A percentile compares a stretch with the other conserved stretches of the same genome.
These are phyloP conservation scores for Chloroclysta siterata DNA, from an alignment of 2,888 invertebrate species.

Conservation along the genomic window DNA sequence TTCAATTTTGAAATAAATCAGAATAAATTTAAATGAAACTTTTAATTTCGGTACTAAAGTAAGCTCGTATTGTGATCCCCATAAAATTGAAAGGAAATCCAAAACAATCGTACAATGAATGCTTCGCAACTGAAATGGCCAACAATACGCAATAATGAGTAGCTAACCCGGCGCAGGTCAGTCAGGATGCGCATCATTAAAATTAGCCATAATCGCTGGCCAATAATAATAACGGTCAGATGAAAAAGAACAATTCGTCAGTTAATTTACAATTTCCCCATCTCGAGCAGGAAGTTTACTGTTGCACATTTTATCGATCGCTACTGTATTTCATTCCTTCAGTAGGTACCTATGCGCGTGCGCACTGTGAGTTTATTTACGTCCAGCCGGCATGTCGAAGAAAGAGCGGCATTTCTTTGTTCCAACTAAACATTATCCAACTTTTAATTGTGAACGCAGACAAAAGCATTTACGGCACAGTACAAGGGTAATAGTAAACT, in stretches of 20 bases:
- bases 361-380: constrained; percentile 68
- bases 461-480: constrained; percentile 69
- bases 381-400: constrained; percentile 65
- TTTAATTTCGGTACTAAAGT: background rate
- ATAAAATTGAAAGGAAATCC: constrained; percentile 21
- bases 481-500: constrained; percentile 48
- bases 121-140: constrained; percentile 15
- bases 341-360: constrained; percentile 46
- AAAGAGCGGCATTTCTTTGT: constrained; percentile 81
- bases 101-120: constrained; percentile 20
- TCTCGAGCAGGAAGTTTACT: constrained; percentile 79
- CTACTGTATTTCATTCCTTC: constrained; percentile 66
- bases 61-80: constrained; percentile 8
- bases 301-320: constrained; percentile 80
- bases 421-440: constrained; percentile 78
- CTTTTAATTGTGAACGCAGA: constrained; percentile 81
- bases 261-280: constrained; percentile 80
- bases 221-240: constrained; percentile 72
- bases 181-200: constrained; percentile 44
- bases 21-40: background rate
- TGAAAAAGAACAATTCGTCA: constrained; percentile 78
- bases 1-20: no score
- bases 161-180: constrained; percentile 26
- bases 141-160: constrained; percentile 31
- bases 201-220: constrained; percentile 51